phyloP scores from a whole-genome alignment of 92 coral and sea anemone species.

The Zoanthus sansibaricus region DNA sequence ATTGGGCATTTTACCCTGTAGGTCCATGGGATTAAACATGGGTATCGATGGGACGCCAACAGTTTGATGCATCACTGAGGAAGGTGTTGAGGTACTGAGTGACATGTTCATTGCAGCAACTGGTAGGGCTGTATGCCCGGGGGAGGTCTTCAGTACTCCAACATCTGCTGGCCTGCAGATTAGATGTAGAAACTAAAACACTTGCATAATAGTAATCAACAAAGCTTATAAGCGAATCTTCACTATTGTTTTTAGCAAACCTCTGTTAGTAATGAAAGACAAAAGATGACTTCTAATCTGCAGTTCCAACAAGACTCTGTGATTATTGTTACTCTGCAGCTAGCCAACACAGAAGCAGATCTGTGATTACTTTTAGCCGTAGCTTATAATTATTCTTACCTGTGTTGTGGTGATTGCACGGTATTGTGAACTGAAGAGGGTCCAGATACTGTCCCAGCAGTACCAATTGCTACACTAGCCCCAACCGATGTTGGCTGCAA shows the following conservation, averaged over 20 bases:
- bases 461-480: slow-evolving; percentile 1
- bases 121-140: slow-evolving; percentile 33
- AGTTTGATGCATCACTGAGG: slow-evolving; percentile 30
- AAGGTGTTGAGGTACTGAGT: slow-evolving; percentile 50
- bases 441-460: slow-evolving; percentile 36
- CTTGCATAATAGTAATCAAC: no score
- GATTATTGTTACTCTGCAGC: no score
- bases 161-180: slow-evolving; percentile 36
- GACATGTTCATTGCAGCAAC: slow-evolving; percentile 43
- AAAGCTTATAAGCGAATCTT: no score
- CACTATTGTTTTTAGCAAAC: no score
- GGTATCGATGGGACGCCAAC: slow-evolving; percentile 67
- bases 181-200: not conserved
- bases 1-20: slow-evolving; percentile 78
- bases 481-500: slow-evolving; percentile 35
- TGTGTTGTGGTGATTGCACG: slow-evolving; percentile 69
- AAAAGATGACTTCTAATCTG: not conserved
- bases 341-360: no score
- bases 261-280: no score
- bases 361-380: not conserved
- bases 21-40: slow-evolving; percentile 70
- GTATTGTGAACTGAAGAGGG: slow-evolving; percentile 65
- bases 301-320: not conserved
- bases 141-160: slow-evolving; percentile 31
- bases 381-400: slow-evolving; percentile 52